These are phyloP conservation scores for Baryphthengus martii DNA, from an alignment of 2,113 vertebrate genomes.

Conservation along the genomic window DNA sequence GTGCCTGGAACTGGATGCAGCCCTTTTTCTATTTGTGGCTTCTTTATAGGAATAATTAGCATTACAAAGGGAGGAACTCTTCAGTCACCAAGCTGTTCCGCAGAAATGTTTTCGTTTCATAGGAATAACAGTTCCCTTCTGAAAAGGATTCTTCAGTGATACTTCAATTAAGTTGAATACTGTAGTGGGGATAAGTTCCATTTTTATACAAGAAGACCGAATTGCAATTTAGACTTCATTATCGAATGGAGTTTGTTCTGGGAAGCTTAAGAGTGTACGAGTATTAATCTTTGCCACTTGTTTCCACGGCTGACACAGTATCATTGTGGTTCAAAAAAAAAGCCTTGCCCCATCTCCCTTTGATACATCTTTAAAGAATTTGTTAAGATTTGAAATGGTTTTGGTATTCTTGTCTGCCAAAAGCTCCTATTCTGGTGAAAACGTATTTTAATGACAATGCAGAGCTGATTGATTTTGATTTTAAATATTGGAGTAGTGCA, in stretches of 20 bases:
- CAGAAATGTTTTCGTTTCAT: slow-evolving; percentile 33
- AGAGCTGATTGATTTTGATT: background rate
- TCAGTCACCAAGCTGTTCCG: slow-evolving; percentile 22
- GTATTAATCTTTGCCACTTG: background rate
- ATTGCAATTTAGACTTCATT: slow-evolving; percentile 12
- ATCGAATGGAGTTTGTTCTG: slow-evolving; percentile 23
- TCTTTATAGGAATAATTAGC: slow-evolving; percentile 28
- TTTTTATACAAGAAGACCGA: background rate
- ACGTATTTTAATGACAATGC: background rate
- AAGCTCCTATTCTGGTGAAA: background rate
- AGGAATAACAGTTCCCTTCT: background rate
- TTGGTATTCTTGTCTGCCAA: background rate
- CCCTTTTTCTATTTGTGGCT: background rate
- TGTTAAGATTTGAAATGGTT: background rate
- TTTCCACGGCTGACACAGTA: background rate
- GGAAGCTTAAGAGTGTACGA: background rate
- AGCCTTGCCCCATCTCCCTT: background rate
- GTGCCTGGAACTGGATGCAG: background rate
- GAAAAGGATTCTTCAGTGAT: slow-evolving; percentile 24
- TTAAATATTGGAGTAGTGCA: background rate
- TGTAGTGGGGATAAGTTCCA: background rate
- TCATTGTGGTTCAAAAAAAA: background rate
- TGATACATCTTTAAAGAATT: background rate
- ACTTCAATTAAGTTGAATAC: slow-evolving; percentile 25
- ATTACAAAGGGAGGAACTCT: slow-evolving; percentile 18